Conservation (phyloP, 2,888 invertebrate species). For the Athalia rosae region DNA sequence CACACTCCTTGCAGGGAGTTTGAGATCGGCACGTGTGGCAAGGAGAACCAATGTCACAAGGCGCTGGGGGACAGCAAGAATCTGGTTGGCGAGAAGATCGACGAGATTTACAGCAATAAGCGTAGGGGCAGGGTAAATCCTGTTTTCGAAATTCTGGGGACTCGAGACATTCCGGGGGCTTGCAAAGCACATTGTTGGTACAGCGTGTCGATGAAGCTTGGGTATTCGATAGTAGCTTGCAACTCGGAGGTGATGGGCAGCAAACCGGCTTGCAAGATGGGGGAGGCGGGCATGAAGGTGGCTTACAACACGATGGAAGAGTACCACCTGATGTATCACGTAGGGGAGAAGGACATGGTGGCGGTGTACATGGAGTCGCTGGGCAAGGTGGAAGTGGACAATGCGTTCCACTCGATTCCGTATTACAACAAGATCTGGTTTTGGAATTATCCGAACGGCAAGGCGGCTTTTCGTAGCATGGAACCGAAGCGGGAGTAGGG, state of each 20-base stretch:
- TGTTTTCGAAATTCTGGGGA: constrained; percentile 1
- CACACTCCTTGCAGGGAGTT: constrained; percentile 46
- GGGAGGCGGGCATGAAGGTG: constrained; percentile 30
- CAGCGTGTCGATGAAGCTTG: constrained; percentile 20
- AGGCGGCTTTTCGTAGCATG: constrained; percentile 46
- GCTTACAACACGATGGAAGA: constrained; percentile 36
- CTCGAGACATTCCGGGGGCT: constrained; percentile 42
- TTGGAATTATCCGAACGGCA: constrained; percentile 10
- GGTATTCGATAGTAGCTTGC: constrained; percentile 2
- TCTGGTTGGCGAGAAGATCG: neutral
- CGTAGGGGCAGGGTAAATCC: constrained; percentile 13
- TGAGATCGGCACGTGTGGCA: constrained; percentile 32
- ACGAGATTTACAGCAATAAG: constrained; percentile 13
- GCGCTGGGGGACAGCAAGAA: constrained; percentile 24
- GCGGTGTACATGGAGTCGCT: neutral
- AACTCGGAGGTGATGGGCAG: constrained; percentile 2
- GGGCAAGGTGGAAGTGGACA: constrained; percentile 38
- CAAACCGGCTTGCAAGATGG: constrained; percentile 20
- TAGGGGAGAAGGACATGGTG: constrained; percentile 4
- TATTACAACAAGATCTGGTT: constrained; percentile 24
- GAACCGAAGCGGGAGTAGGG: constrained; percentile 23
- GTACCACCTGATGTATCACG: neutral
- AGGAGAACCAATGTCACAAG: constrained; percentile 28
- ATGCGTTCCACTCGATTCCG: constrained; percentile 5
- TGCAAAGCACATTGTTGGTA: constrained; percentile 46